Evolutionary conservation across 2,888 invertebrate genomes (phyloP), one percentile per base, ranked within the genome.

Genomic region (Chloroclysta siterata): DNA sequence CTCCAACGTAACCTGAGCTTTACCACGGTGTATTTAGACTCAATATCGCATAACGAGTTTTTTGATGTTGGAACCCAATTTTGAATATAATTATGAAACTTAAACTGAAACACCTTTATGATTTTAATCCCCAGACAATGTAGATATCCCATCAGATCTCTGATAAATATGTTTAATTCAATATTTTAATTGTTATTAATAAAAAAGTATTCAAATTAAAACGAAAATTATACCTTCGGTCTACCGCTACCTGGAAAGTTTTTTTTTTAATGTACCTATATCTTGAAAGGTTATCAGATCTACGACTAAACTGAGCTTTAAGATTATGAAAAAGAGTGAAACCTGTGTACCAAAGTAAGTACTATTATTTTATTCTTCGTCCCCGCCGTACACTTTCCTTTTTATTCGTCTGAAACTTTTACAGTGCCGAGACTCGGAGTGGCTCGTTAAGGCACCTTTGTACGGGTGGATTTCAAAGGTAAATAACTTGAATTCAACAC

Each of bases 361-460:
- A 39, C 36, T 39, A 42, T 48, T 17, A 11, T n/a, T n/a, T 33
- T 42, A 44, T 47, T 41, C 52, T 11, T 47, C n/a, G 60, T 69
- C 61, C 70, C 71, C 69, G 72, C 71, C 70, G 73, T 72, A 77
- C 72, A 78, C 75, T 79, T 79, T 76, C 76, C 74, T 68, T 79
- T 79, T 81, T 76, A 77, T 75, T 75, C 76, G 71, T 66, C 70
- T 65, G 72, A 80, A 82, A 82, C 80, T 82, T 82, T 79, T 77
- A 77, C 79, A 80, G 79, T 80, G 80, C 75, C 74, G 71, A 77
- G 72, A 77, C 75, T 78, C 74, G 70, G 77, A 76, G 79, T 70
- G 72, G 75, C 81, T 85, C 86, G 82, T 86, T 87, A 85, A 78
- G 83, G 71, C 79, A 84, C 84, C 84, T 86, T 87, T 87, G 85